Conservation (phyloP, 2,888 invertebrate genomes). For the Periphyllus acericola region DNA sequence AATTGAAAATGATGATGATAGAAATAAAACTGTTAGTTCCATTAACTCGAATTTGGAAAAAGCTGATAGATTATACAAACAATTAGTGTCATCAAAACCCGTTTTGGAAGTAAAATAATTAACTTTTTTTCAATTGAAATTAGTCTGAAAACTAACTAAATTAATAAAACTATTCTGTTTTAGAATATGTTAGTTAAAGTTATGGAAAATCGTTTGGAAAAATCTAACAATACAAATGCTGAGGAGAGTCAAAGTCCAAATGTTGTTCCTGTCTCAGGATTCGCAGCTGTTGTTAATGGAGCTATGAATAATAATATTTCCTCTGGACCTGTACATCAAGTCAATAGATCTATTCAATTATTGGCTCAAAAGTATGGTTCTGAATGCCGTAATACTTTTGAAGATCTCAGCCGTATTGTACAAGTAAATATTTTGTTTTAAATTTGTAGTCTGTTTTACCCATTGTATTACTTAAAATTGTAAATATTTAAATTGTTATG, state of each 20-base stretch:
- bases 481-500: conserved; percentile 14
- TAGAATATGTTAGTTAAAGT: conserved; percentile 82
- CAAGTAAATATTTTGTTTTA: conserved; percentile 66
- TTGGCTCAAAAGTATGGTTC: conserved; percentile 94
- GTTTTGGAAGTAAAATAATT: conserved; percentile 76
- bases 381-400: conserved; percentile 94
- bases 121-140: neutral
- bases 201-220: conserved; percentile 84
- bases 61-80: conserved; percentile 92
- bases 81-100: conserved; percentile 89
- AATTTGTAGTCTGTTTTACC: neutral
- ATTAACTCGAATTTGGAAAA: conserved; percentile 92
- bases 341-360: conserved; percentile 92
- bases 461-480: neutral
- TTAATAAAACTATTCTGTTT: neutral
- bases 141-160: neutral
- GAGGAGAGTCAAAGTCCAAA: conserved; percentile 51
- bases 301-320: conserved; percentile 61
- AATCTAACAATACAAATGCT: conserved; percentile 70
- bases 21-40: conserved; percentile 91
- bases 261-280: conserved; percentile 51
- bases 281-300: conserved; percentile 59
- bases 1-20: conserved; percentile 95
- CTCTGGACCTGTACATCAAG: conserved; percentile 67
- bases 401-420: conserved; percentile 81